Evolutionary conservation across 2,797 vertebrate genomes (phyloP).

Genomic region (Leuciscus waleckii): DNA sequence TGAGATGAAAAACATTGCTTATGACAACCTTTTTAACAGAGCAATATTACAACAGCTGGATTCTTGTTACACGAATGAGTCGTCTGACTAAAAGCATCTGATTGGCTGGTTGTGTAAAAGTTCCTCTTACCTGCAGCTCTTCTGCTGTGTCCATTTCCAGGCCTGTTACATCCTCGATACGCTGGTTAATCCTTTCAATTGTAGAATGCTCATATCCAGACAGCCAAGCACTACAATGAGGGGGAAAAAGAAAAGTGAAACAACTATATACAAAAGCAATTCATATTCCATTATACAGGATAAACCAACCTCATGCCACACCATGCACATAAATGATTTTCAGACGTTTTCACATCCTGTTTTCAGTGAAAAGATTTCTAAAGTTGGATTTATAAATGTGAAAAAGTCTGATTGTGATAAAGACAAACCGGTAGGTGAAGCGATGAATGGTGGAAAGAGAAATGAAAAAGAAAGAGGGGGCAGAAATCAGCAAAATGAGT

Average conservation of each 20-base stretch:
- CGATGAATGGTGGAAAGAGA: neutral
- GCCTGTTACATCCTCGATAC: conserved; percentile 94
- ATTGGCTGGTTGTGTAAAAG: neutral
- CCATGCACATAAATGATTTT: neutral
- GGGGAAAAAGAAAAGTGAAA: neutral
- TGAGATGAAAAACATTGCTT: conserved; percentile 65
- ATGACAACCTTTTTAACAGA: neutral
- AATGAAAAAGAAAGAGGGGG: neutral
- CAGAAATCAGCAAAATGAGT: neutral
- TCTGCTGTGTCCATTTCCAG: conserved; percentile 96
- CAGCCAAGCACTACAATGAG: conserved; percentile 87
- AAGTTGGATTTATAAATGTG: neutral
- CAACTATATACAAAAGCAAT: conserved; percentile 12
- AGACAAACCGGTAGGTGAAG: neutral
- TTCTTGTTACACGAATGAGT: neutral
- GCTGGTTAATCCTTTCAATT: conserved; percentile 88
- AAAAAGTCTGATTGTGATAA: neutral
- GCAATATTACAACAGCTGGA: neutral
- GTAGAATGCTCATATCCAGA: conserved; percentile 89
- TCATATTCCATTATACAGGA: neutral
- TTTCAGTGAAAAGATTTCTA: neutral
- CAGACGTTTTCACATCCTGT: neutral
- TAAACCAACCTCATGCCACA: conserved; percentile 50
- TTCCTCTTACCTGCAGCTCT: conserved; percentile 88
- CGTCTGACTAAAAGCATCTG: conserved; percentile 5